Conservation (phyloP, 2,888 invertebrate genomes). For the Aphodius granarius region DNA sequence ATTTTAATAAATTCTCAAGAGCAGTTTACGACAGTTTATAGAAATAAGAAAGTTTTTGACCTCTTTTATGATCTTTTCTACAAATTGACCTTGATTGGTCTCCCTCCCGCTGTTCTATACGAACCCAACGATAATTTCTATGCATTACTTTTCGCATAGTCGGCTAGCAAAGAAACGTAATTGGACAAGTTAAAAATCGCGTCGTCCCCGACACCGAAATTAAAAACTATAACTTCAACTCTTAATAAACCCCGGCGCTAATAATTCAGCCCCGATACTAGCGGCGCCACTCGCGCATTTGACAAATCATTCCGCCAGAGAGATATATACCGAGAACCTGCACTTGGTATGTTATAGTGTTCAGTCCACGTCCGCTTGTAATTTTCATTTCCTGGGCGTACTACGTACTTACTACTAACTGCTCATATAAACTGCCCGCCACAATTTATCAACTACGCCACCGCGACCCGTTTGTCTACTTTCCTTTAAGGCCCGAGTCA, state of each 20-base stretch:
- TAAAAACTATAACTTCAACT: not conserved
- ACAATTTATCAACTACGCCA: not conserved
- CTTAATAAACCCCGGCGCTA: conserved; percentile 2
- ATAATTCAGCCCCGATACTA: conserved; percentile 2
- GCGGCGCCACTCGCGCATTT: not conserved
- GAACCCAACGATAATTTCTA: not conserved
- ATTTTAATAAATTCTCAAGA: too few species aligned
- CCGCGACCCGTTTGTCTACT: too few species aligned
- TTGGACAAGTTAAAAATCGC: not conserved
- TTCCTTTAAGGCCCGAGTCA: not conserved
- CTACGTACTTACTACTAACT: not conserved
- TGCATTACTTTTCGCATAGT: not conserved
- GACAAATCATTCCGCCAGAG: conserved; percentile 5
- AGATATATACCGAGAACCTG: not conserved
- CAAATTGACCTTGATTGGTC: too few species aligned
- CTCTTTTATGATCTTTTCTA: too few species aligned
- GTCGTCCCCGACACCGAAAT: not conserved
- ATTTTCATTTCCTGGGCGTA: conserved; percentile 11
- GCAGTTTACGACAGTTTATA: too few species aligned
- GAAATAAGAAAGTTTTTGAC: too few species aligned
- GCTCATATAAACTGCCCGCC: not conserved
- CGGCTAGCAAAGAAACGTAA: not conserved
- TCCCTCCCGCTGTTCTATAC: too few species aligned
- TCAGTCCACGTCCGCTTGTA: conserved; percentile 4
- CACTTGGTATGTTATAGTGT: not conserved